phyloP scores from a whole-genome alignment of 2,797 vertebrate genomes.

The Mycteria americana region DNA sequence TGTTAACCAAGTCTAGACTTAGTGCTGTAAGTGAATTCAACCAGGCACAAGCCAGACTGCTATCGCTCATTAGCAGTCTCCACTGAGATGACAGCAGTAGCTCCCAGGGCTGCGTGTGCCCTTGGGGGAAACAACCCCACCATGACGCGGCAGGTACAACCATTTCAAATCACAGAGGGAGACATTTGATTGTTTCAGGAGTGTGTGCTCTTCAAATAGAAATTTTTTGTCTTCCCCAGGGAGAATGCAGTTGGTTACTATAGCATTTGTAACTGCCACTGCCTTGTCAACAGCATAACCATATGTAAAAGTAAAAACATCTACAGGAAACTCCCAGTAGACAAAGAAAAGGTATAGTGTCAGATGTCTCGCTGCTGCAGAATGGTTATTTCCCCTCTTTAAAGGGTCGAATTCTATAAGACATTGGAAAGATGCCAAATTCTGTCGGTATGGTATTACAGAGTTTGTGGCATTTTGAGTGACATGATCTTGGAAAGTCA shows the following conservation, averaged over 20 bases:
- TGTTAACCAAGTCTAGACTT: background rate
- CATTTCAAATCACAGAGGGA: background rate
- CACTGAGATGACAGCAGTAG: background rate
- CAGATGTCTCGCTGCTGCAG: background rate
- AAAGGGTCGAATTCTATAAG: background rate
- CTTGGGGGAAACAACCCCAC: background rate
- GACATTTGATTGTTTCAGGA: background rate
- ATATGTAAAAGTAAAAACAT: background rate
- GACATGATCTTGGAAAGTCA: background rate
- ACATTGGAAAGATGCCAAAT: background rate
- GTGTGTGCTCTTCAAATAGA: background rate
- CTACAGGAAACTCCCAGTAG: background rate
- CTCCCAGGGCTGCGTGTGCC: background rate
- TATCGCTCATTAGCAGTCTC: background rate
- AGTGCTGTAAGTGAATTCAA: background rate
- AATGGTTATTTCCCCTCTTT: background rate
- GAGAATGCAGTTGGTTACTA: background rate
- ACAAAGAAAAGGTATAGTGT: background rate
- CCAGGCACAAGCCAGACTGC: background rate
- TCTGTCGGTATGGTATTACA: background rate
- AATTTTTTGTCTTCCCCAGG: background rate
- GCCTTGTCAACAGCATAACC: background rate
- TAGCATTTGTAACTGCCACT: conserved; percentile 3
- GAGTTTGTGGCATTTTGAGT: background rate
- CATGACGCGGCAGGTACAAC: background rate